Conservation (phyloP, 2,888 invertebrate genomes). For the Platycnemis pennipes region DNA sequence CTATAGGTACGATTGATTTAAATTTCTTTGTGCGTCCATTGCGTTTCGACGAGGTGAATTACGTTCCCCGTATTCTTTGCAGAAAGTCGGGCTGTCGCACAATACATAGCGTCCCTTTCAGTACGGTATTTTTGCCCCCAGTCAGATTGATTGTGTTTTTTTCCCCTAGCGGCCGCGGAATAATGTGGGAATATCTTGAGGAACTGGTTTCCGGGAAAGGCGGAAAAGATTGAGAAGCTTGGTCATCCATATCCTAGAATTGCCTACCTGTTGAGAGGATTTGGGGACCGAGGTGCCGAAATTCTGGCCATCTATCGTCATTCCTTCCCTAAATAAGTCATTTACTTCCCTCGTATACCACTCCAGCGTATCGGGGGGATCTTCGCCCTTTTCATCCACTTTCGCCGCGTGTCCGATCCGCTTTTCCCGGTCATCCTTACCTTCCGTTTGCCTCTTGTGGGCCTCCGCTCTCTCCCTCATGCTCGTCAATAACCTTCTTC, state of each 20-base stretch:
- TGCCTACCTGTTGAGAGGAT: slow-evolving; percentile 61
- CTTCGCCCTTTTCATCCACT: not conserved
- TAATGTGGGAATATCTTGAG: slow-evolving; percentile 39
- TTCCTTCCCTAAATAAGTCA: slow-evolving; percentile 63
- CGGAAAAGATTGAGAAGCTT: slow-evolving; percentile 49
- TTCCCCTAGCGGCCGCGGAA: not conserved
- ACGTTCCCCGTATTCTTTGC: not conserved
- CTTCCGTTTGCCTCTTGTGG: not conserved
- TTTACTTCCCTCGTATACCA: slow-evolving; percentile 37
- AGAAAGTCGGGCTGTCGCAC: not conserved
- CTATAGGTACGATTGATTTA: no score
- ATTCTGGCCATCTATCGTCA: slow-evolving; percentile 37
- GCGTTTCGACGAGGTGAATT: not conserved
- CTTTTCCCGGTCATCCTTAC: not conserved
- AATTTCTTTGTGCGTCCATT: no score
- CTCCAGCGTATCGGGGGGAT: not conserved
- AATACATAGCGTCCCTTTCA: not conserved
- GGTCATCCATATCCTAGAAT: slow-evolving; percentile 65
- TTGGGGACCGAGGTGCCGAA: slow-evolving; percentile 27
- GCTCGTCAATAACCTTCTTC: not conserved
- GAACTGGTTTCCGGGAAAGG: not conserved
- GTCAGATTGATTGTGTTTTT: not conserved
- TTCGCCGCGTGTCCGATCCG: not conserved
- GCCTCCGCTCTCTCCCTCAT: not conserved
- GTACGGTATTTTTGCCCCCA: not conserved